Conservation (phyloP, 2,888 invertebrate species). For the Zhengitettix transpicula region DNA sequence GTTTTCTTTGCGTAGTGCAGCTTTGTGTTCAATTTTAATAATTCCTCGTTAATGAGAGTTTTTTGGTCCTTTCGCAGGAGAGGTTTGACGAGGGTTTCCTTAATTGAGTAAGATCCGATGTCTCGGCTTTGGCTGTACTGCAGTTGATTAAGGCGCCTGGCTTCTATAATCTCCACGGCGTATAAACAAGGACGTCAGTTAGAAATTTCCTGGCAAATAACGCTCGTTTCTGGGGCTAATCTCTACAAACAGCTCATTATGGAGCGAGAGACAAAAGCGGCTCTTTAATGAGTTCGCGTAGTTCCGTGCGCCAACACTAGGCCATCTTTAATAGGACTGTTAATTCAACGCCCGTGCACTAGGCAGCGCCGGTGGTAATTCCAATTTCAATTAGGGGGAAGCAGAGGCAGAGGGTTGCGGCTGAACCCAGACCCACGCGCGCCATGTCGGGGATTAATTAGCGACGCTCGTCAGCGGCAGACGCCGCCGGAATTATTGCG, state of each 20-base stretch:
- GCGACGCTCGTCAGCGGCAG: too few relatives aligned
- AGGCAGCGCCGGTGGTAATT: slow-evolving; percentile 11
- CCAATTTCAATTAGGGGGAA: slow-evolving; percentile 13
- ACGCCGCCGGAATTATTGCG: too few relatives aligned
- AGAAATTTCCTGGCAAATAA: slow-evolving; percentile 11
- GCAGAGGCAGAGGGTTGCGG: slow-evolving; percentile 5
- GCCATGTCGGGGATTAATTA: too few relatives aligned
- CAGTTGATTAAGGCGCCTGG: not conserved
- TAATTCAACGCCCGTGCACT: slow-evolving; percentile 11
- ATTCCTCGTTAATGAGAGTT: too few relatives aligned
- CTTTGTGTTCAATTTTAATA: too few relatives aligned
- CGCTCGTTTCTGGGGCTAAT: slow-evolving; percentile 7
- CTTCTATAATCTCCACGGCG: slow-evolving; percentile 1
- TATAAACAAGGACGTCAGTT: slow-evolving; percentile 6
- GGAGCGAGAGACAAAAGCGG: slow-evolving; percentile 7
- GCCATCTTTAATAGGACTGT: slow-evolving; percentile 13
- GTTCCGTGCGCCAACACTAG: slow-evolving; percentile 6
- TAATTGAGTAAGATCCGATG: too few relatives aligned
- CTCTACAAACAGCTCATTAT: slow-evolving; percentile 13
- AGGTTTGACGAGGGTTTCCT: too few relatives aligned
- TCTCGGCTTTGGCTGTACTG: not conserved
- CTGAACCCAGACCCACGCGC: not conserved
- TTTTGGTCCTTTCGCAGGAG: too few relatives aligned
- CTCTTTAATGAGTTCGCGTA: slow-evolving; percentile 12
- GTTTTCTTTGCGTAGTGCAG: too few relatives aligned